phyloP scores from a whole-genome alignment of 1,140 invertebrate species.

The Polyergus mexicanus region DNA sequence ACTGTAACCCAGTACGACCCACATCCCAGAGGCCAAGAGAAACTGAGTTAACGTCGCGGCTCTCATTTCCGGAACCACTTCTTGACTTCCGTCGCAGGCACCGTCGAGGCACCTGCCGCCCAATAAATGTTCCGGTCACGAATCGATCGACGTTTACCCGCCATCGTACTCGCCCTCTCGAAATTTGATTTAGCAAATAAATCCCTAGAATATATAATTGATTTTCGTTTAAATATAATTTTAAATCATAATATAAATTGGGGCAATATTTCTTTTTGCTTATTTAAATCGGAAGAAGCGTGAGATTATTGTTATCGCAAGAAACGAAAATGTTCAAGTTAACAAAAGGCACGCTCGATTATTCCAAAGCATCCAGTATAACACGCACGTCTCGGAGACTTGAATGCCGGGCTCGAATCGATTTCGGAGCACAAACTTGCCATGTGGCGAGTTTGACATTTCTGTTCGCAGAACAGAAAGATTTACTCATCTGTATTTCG shows the following conservation, averaged over 20 bases:
- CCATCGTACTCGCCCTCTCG: not conserved
- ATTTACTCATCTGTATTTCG: not conserved
- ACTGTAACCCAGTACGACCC: constrained; percentile 18
- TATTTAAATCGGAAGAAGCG: not conserved
- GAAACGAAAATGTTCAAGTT: not conserved
- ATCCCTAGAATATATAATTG: not conserved
- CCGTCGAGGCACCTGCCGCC: constrained; percentile 66
- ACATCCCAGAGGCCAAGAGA: constrained; percentile 73
- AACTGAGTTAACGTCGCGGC: constrained; percentile 80
- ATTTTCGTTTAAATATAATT: not conserved
- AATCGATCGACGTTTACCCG: constrained; percentile 19
- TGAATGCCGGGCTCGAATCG: constrained; percentile 8
- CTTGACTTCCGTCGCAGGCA: constrained; percentile 82
- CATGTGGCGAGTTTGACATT: constrained; percentile 12
- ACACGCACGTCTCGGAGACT: constrained; percentile 27
- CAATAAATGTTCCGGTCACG: constrained; percentile 38
- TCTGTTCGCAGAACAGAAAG: constrained; percentile 36
- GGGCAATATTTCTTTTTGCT: not conserved
- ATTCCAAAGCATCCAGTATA: not conserved
- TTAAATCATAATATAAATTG: not conserved
- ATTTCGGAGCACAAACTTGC: not conserved
- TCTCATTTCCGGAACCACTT: constrained; percentile 85
- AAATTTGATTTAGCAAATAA: not conserved
- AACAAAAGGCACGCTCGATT: not conserved
- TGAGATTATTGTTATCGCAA: not conserved